Percentiles rank a stretch among this genome's conserved stretches.
These are phyloP conservation scores for Coccyzus lansbergi DNA, from an alignment of 2,797 vertebrate genomes.

Conservation along the genomic window DNA sequence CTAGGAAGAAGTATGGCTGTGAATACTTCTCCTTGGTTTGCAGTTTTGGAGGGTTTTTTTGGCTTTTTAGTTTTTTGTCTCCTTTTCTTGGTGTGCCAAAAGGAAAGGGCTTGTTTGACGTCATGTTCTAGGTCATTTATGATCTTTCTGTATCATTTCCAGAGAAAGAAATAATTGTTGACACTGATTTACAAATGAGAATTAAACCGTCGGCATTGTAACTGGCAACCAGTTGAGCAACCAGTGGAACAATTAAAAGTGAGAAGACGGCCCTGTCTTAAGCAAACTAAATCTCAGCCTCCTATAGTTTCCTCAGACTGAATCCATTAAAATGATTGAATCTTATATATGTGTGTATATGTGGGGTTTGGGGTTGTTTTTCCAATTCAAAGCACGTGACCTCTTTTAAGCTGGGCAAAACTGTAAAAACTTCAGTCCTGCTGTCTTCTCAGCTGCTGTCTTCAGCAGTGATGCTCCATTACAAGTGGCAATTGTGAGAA, in stretches of 20 bases:
- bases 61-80: background rate
- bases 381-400: background rate
- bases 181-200: slow-evolving; percentile 65
- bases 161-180: slow-evolving; percentile 61
- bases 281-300: background rate
- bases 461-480: background rate
- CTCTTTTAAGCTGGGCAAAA: background rate
- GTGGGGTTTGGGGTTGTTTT: background rate
- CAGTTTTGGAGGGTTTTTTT: background rate
- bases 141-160: slow-evolving; percentile 49
- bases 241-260: slow-evolving; percentile 54
- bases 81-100: background rate
- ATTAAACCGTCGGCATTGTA: slow-evolving; percentile 55
- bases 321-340: slow-evolving; percentile 5
- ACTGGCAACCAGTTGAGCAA: slow-evolving; percentile 52
- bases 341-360: background rate
- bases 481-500: background rate
- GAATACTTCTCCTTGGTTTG: background rate
- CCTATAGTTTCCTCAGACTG: background rate
- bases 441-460: background rate
- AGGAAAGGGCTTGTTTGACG: slow-evolving; percentile 2
- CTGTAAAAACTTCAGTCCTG: background rate
- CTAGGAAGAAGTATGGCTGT: background rate
- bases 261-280: slow-evolving; percentile 43
- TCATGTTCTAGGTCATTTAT: background rate